Evolutionary conservation across 2,888 invertebrate genomes (phyloP).

Genomic region (Drosophila testacea): DNA sequence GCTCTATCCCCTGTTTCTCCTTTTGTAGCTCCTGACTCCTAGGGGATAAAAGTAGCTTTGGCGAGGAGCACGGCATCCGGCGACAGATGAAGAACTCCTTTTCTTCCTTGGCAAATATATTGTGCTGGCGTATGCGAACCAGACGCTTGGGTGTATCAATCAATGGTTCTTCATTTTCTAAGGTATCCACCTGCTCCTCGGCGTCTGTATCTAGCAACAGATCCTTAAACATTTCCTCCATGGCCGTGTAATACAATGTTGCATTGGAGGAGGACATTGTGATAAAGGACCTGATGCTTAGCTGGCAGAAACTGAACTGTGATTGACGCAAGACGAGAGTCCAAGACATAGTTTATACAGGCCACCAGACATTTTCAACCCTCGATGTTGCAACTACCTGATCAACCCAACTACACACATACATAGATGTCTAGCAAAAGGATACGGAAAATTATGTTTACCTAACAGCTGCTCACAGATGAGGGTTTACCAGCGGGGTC

Average conservation of each 20-base stretch:
- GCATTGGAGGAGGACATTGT: constrained; percentile 54
- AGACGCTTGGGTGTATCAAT: constrained; percentile 50
- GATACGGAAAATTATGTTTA: constrained; percentile 39
- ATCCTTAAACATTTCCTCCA: constrained; percentile 63
- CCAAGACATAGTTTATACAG: constrained; percentile 8
- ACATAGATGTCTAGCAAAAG: constrained; percentile 24
- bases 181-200: constrained; percentile 19
- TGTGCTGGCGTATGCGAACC: constrained; percentile 53
- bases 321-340: constrained; percentile 54
- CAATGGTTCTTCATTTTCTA: constrained; percentile 18
- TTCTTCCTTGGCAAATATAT: constrained; percentile 50
- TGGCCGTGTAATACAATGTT: constrained; percentile 62
- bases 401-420: constrained; percentile 18
- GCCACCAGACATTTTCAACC: constrained; percentile 53
- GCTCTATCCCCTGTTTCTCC: constrained; percentile 51
- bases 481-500: constrained; percentile 39
- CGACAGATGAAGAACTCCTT: constrained; percentile 52
- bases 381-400: constrained; percentile 62
- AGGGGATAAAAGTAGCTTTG: constrained; percentile 41
- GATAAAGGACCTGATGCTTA: constrained; percentile 47
- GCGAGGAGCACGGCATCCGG: constrained; percentile 31
- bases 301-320: constrained; percentile 50
- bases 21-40: constrained; percentile 35
- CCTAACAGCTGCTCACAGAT: constrained; percentile 50
- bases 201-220: constrained; percentile 28